phyloP scores from a whole-genome alignment of 2,113 vertebrate species.

The Irena cyanogastra region DNA sequence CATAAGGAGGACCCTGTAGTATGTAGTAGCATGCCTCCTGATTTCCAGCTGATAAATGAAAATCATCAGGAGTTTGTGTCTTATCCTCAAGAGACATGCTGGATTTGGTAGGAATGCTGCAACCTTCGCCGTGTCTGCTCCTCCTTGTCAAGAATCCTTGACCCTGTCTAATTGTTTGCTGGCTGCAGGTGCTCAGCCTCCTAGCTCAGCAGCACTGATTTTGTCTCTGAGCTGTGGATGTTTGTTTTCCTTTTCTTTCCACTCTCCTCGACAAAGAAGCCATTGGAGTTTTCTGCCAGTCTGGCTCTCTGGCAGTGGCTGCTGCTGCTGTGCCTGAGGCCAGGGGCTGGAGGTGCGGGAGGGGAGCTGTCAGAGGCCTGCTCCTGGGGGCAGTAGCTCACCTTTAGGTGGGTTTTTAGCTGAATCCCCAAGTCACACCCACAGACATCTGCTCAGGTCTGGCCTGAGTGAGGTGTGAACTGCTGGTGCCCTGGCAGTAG shows the following conservation, averaged over 20 bases:
- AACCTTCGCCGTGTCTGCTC: fast-evolving
- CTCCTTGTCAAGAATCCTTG: neutral
- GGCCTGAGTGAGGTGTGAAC: neutral
- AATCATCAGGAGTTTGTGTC: neutral
- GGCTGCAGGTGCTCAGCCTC: neutral
- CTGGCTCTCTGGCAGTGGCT: neutral
- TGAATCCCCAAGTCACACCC: neutral
- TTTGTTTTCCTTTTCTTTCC: neutral
- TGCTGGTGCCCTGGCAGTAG: fast-evolving
- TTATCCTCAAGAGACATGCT: neutral
- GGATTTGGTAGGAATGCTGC: neutral
- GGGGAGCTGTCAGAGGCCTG: neutral
- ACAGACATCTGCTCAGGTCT: neutral
- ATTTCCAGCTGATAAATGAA: neutral
- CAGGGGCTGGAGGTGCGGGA: neutral
- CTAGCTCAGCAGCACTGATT: neutral
- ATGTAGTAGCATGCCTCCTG: neutral
- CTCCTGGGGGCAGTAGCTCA: neutral
- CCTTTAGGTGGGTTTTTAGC: neutral
- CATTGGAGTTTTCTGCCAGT: neutral
- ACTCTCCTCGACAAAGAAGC: neutral
- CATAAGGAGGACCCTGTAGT: neutral
- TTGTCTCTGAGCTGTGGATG: neutral
- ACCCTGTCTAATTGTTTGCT: neutral
- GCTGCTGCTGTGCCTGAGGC: neutral